Conservation (phyloP, 2,888 invertebrate genomes). For the Scaptomyza flava region DNA sequence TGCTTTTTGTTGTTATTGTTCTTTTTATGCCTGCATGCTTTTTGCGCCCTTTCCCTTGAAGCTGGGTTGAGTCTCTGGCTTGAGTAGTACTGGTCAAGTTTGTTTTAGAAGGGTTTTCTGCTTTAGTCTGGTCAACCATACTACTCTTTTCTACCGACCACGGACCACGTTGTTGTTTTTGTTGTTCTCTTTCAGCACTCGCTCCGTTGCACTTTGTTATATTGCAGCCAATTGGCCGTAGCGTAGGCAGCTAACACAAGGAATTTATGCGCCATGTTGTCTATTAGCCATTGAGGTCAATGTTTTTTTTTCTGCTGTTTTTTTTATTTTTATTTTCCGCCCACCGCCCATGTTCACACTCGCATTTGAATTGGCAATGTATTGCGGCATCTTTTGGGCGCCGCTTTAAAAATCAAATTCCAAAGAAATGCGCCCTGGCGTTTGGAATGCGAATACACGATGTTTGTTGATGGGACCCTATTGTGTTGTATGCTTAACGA, state of each 20-base stretch:
- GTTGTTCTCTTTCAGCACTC: slow-evolving; percentile 33
- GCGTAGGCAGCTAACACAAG: slow-evolving; percentile 47
- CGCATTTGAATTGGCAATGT: slow-evolving; percentile 13
- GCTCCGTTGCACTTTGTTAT: slow-evolving; percentile 79
- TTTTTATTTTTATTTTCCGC: background rate
- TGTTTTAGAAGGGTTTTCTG: slow-evolving; percentile 3
- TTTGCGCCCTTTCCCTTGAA: slow-evolving; percentile 29
- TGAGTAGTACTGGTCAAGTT: background rate
- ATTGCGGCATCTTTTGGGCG: slow-evolving; percentile 34
- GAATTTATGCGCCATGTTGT: slow-evolving; percentile 77
- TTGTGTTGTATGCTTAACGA: slow-evolving; percentile 26
- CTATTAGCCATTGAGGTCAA: slow-evolving; percentile 76
- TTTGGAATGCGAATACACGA: slow-evolving; percentile 42
- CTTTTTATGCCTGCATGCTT: slow-evolving; percentile 52
- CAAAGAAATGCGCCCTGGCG: slow-evolving; percentile 32
- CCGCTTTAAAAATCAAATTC: slow-evolving; percentile 70
- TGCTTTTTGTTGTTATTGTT: slow-evolving; percentile 34
- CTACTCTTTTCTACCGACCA: background rate
- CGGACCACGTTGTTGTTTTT: slow-evolving; percentile 10
- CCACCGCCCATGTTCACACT: slow-evolving; percentile 11
- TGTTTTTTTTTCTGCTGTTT: slow-evolving; percentile 40
- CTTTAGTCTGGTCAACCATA: slow-evolving; percentile 3
- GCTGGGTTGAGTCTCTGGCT: slow-evolving; percentile 24
- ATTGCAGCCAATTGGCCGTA: slow-evolving; percentile 81
- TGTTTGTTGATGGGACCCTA: slow-evolving; percentile 42